Conservation (phyloP, 2,888 invertebrate genomes). For the Drosophila vallismaia region DNA sequence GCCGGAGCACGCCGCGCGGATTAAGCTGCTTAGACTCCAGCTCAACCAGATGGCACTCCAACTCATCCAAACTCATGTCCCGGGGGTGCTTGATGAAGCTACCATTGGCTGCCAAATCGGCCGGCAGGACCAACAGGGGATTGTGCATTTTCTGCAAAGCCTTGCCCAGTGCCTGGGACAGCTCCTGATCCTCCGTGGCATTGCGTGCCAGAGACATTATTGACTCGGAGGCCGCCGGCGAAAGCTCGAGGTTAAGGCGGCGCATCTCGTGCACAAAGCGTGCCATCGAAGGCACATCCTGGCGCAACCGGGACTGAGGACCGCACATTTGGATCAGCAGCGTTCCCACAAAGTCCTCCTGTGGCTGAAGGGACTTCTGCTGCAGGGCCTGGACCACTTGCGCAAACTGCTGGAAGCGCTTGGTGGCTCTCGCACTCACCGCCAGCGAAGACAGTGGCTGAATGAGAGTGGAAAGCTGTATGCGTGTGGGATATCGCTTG, state of each 20-base stretch:
- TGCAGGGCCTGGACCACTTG: conserved; percentile 85
- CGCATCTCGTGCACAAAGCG: conserved; percentile 84
- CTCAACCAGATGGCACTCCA: conserved; percentile 87
- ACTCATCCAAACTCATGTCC: conserved; percentile 87
- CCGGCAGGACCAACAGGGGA: conserved; percentile 75
- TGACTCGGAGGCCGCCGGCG: conserved; percentile 84
- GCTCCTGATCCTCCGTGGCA: conserved; percentile 12
- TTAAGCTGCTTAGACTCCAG: conserved; percentile 88
- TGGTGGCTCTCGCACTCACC: conserved; percentile 81
- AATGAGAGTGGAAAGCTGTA: conserved; percentile 85
- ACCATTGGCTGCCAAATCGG: conserved; percentile 53
- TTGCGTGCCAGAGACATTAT: conserved; percentile 67
- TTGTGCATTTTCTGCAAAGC: conserved; percentile 83
- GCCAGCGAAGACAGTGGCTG: conserved; percentile 85
- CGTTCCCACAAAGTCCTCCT: conserved; percentile 86
- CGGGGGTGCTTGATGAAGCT: conserved; percentile 85
- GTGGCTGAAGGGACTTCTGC: conserved; percentile 83
- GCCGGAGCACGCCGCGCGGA: conserved; percentile 87
- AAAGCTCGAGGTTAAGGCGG: conserved; percentile 83
- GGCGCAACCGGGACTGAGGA: conserved; percentile 82
- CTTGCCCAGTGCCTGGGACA: conserved; percentile 64
- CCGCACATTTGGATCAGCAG: conserved; percentile 85
- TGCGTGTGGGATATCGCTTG: conserved; percentile 83
- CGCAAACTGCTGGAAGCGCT: conserved; percentile 84
- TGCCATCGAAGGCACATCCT: conserved; percentile 83